Conservation (phyloP, 2,113 vertebrate species). For the Narcine bancroftii region DNA sequence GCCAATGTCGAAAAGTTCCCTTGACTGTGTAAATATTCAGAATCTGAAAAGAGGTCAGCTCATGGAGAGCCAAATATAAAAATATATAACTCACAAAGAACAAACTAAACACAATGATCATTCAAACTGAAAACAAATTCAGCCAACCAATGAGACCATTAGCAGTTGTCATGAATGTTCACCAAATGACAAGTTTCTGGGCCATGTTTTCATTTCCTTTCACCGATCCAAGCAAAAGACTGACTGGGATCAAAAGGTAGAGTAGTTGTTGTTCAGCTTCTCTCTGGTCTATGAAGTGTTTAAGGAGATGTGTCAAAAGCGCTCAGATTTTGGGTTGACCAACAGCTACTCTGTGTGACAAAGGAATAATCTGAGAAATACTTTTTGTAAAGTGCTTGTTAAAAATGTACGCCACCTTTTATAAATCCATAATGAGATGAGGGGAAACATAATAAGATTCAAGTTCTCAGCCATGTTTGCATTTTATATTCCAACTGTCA, state of each 20-base stretch:
- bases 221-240: not conserved
- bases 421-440: not conserved
- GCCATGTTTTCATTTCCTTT: not conserved
- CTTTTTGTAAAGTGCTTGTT: not conserved
- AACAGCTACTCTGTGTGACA: not conserved
- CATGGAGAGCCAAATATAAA: not conserved
- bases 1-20: not conserved
- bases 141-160: not conserved
- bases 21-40: not conserved
- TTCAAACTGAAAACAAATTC: not conserved
- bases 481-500: not conserved
- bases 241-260: not conserved
- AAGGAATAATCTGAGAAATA: not conserved
- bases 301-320: not conserved
- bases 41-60: not conserved
- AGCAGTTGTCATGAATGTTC: not conserved
- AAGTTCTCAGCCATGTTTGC: not conserved
- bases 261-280: not conserved
- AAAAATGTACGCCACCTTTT: constrained; percentile 7
- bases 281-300: not conserved
- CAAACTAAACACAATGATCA: not conserved
- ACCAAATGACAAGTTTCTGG: not conserved
- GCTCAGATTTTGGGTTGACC: not conserved
- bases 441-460: not conserved
- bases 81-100: not conserved